A percentile compares a stretch with the other conserved stretches of the same genome.
Conservation (phyloP, 2,888 invertebrate species). For the Cotesia congregata region DNA sequence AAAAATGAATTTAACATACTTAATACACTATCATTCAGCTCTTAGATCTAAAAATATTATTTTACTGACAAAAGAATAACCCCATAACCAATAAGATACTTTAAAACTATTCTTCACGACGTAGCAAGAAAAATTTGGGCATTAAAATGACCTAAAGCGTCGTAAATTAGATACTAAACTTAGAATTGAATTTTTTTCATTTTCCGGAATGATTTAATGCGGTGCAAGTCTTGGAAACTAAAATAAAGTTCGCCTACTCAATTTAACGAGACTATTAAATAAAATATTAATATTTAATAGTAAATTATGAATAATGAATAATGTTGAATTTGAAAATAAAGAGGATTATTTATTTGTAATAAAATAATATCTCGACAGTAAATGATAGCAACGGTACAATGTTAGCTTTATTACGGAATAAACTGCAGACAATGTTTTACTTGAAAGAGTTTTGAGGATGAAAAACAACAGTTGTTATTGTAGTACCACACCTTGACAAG, state of each 20-base stretch:
- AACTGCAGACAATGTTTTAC: neutral
- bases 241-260: neutral
- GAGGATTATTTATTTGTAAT: neutral
- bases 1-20: too few relatives aligned
- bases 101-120: too few relatives aligned
- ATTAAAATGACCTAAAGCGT: too few relatives aligned
- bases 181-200: too few relatives aligned
- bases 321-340: neutral
- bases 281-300: neutral
- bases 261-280: neutral
- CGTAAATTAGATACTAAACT: too few relatives aligned
- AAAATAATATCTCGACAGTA: neutral
- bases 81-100: too few relatives aligned
- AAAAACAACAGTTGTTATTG: constrained; percentile 1
- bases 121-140: too few relatives aligned
- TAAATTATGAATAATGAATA: neutral
- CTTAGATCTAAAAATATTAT: too few relatives aligned
- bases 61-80: too few relatives aligned
- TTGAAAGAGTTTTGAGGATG: neutral
- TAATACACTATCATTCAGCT: too few relatives aligned
- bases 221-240: neutral
- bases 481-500: constrained; percentile 1
- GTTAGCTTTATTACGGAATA: neutral
- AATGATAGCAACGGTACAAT: neutral
- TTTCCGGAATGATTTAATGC: too few relatives aligned